These are phyloP conservation scores for Tiaroga cobitis DNA, from an alignment of 2,797 vertebrate species.

Conservation along the genomic window DNA sequence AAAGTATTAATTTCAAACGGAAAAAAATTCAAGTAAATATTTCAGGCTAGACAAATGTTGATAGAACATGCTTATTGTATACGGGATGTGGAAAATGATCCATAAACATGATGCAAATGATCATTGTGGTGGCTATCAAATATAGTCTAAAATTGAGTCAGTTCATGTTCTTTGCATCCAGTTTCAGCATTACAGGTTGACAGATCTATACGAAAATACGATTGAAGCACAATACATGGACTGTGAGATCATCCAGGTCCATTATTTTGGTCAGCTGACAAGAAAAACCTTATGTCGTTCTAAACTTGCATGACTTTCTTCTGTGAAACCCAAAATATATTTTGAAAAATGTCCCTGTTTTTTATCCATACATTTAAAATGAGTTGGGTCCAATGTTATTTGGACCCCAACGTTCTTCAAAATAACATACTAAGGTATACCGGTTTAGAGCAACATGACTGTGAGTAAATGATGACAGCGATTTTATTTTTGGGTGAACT, in stretches of 20 bases:
- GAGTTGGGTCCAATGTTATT: neutral
- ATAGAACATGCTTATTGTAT: neutral
- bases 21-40: neutral
- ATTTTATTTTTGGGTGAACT: neutral
- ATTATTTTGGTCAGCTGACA: neutral
- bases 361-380: neutral
- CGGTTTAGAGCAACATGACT: neutral
- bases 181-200: neutral
- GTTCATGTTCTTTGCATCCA: neutral
- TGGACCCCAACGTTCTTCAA: neutral
- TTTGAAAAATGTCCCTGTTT: neutral
- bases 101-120: neutral
- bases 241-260: neutral
- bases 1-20: neutral
- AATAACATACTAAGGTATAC: neutral
- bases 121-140: neutral
- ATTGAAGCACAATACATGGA: neutral
- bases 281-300: neutral
- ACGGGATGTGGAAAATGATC: neutral
- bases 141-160: neutral
- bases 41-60: neutral
- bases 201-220: neutral
- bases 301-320: neutral
- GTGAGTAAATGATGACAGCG: neutral
- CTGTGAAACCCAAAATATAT: neutral